Base-by-base conservation (phyloP, 2,113 vertebrate species). In the Excalfactoria chinensis region DNA sequence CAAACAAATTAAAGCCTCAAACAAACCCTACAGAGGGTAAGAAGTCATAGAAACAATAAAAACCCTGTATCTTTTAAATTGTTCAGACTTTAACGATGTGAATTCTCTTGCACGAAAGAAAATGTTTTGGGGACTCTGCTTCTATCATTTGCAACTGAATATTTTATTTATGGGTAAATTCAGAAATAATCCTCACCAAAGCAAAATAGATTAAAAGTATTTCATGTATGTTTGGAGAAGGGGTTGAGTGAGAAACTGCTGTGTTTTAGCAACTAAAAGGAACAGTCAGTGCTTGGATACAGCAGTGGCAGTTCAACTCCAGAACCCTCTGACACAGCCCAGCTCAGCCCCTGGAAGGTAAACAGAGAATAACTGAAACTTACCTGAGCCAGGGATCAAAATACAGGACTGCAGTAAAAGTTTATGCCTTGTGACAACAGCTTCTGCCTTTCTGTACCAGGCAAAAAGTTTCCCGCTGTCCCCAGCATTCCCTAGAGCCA, bases 171-270 rank as follows among this genome's bases (percentile, higher is more conserved):
- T 48, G 7, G 64, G 30, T 21, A 71, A 69, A 80, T 3, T 40
- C 8, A 90, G n/a, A 83, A 90, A 88, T 16, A 71, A 74, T 40
- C 60, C 10, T 71, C 43, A 90, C 6, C 60, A 64, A 91, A 93
- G 63, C 11, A n/a, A n/a, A 69, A 79, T 71, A 44, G 34, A 17
- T n/a, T 30, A 85, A 86, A 66, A 53, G 70, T 43, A 56, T 32
- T 56, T 70, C 26, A 51, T 37, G 68, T 9, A 35, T 51, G 30
- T 1, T 85, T 75, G 26, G 34, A 63, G 41, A 11, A 60, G 26
- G 21, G 23, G 17, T 14, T 25, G 28, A 87, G 51, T 75, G 55
- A 62, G 53, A 69, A 26, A 25, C 48, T 58, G 10, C 4, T 51
- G 22, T 9, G 18, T 89, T 87, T 66, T n/a, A 34, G 4, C 25